Evolutionary conservation across 1,140 invertebrate genomes (phyloP).

Genomic region (Oncopodura yosiiana): DNA sequence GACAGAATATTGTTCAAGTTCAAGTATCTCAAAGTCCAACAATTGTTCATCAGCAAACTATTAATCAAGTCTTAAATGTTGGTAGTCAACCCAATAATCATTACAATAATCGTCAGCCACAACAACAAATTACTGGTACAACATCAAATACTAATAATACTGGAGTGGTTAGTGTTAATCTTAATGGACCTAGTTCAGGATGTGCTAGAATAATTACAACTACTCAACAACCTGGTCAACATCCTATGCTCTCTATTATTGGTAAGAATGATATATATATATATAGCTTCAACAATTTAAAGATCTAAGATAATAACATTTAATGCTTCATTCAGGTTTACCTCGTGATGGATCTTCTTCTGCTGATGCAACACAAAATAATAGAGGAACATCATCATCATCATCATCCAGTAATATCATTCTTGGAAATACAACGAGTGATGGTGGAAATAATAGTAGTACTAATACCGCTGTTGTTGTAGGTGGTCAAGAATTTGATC

Average conservation of each 20-base stretch:
- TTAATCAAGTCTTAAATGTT: slow-evolving; percentile 22
- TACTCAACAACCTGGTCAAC: slow-evolving; percentile 32
- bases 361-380: background rate
- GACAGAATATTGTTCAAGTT: slow-evolving; percentile 18
- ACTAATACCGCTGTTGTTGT: no score
- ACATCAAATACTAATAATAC: background rate
- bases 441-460: background rate
- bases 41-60: slow-evolving; percentile 13
- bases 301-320: background rate
- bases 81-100: background rate
- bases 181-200: slow-evolving; percentile 18
- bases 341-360: background rate
- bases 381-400: background rate
- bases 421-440: background rate
- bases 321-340: background rate
- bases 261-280: slow-evolving; percentile 27
- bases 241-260: slow-evolving; percentile 32
- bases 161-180: slow-evolving; percentile 28
- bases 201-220: slow-evolving; percentile 26
- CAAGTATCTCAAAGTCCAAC: slow-evolving; percentile 22
- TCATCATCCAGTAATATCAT: background rate
- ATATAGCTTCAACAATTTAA: background rate
- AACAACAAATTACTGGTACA: background rate
- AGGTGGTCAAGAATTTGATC: slow-evolving; percentile 19
- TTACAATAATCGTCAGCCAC: background rate